Conservation (phyloP, 2,797 vertebrate genomes). For the Scleropages formosus region DNA sequence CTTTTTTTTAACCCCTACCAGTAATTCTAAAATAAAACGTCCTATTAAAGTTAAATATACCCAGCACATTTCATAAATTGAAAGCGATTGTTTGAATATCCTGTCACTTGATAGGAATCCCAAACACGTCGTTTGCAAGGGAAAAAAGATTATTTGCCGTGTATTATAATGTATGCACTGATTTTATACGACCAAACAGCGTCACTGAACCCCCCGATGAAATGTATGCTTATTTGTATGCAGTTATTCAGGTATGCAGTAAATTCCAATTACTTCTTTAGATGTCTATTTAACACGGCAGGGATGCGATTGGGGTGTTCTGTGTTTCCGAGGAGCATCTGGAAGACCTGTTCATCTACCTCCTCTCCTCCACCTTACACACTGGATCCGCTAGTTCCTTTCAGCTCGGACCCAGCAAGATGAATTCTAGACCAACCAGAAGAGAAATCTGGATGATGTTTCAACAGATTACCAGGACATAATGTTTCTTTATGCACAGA, state of each 20-base stretch:
- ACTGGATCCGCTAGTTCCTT: background rate
- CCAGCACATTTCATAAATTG: conserved; percentile 70
- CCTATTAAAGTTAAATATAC: conserved; percentile 72
- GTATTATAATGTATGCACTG: conserved; percentile 68
- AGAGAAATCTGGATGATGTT: background rate
- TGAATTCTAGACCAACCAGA: background rate
- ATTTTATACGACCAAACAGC: conserved; percentile 68
- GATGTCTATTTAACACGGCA: conserved; percentile 79
- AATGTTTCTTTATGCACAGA: conserved; percentile 6
- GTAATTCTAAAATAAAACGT: conserved; percentile 70
- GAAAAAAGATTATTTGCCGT: conserved; percentile 69
- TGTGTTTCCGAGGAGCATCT: conserved; percentile 66
- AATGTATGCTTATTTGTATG: conserved; percentile 79
- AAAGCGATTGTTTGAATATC: conserved; percentile 70
- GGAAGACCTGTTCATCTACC: conserved; percentile 71
- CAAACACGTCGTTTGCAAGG: conserved; percentile 60
- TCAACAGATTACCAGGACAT: background rate
- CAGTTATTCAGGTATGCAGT: conserved; percentile 87
- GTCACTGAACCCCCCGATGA: conserved; percentile 65
- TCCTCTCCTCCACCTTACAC: conserved; percentile 19
- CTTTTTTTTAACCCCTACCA: conserved; percentile 54
- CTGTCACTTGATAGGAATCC: conserved; percentile 67
- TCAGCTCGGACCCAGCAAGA: background rate
- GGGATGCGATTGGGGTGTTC: conserved; percentile 59
- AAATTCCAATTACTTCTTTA: conserved; percentile 87